Percentiles rank a stretch among this genome's conserved stretches.
Conservation (phyloP, 2,888 invertebrate genomes). For the Campopleginae sp. region DNA sequence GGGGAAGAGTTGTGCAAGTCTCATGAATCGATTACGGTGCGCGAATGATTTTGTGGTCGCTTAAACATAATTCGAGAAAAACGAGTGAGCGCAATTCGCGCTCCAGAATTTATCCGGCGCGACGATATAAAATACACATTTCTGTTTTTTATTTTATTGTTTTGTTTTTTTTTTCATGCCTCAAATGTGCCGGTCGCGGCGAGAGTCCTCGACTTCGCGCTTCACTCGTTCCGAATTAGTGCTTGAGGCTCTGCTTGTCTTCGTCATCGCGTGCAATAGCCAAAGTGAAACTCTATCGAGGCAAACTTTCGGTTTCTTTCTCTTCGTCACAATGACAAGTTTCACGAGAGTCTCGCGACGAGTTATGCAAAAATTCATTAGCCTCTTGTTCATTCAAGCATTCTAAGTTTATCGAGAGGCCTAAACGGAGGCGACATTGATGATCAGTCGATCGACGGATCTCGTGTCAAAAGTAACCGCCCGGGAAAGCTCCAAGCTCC, state of each 20-base stretch:
- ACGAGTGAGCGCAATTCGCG: constrained; percentile 31
- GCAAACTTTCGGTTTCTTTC: constrained; percentile 69
- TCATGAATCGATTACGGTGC: constrained; percentile 37
- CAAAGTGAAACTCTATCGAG: constrained; percentile 70
- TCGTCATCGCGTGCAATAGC: constrained; percentile 65
- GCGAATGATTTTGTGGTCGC: constrained; percentile 34
- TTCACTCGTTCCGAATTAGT: constrained; percentile 82
- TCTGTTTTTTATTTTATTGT: not conserved
- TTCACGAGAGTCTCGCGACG: constrained; percentile 52
- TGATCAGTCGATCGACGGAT: constrained; percentile 72
- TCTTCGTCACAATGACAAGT: constrained; percentile 79
- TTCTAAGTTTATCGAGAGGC: constrained; percentile 74
- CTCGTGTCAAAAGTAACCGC: constrained; percentile 61
- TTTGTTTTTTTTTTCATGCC: constrained; percentile 35
- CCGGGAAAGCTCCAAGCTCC: not conserved
- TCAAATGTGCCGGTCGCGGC: constrained; percentile 14
- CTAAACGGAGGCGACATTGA: constrained; percentile 61
- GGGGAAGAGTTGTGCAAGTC: constrained; percentile 30
- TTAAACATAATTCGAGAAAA: constrained; percentile 1
- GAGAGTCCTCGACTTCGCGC: constrained; percentile 75
- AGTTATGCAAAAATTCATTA: constrained; percentile 72
- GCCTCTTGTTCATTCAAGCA: constrained; percentile 42
- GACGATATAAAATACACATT: constrained; percentile 19
- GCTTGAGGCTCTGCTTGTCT: constrained; percentile 59
- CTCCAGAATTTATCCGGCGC: constrained; percentile 24